Conservation (phyloP, 2,797 vertebrate species). For the Sarcoramphus papa region DNA sequence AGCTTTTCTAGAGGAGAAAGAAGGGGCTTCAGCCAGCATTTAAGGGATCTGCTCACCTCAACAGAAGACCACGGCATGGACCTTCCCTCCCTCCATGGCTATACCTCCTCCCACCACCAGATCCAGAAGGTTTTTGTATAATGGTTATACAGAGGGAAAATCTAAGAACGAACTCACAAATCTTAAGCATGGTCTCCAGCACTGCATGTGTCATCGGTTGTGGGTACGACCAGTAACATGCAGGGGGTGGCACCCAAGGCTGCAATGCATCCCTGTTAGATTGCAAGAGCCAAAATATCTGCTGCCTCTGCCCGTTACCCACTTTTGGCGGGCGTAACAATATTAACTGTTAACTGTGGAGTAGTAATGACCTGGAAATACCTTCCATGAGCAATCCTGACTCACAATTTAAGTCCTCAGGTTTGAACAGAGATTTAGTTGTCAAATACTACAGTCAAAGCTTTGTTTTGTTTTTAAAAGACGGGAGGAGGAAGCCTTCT, state of each 20-base stretch:
- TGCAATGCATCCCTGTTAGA: neutral
- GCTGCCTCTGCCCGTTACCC: neutral
- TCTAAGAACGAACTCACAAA: neutral
- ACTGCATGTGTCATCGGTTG: neutral
- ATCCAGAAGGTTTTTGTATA: neutral
- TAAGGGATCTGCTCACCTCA: neutral
- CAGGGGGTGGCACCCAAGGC: neutral
- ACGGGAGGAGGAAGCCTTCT: neutral
- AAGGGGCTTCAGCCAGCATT: neutral
- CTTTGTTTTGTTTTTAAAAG: neutral
- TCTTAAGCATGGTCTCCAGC: neutral
- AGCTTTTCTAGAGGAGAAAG: neutral
- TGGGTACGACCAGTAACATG: rapidly evolving
- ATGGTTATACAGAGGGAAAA: neutral
- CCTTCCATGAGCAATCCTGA: neutral
- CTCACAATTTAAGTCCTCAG: neutral
- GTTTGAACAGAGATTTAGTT: neutral
- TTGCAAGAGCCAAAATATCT: neutral
- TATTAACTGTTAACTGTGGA: neutral
- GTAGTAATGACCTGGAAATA: neutral
- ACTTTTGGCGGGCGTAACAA: neutral
- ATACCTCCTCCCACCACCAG: neutral
- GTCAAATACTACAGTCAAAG: neutral
- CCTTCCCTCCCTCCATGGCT: neutral
- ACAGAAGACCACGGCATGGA: neutral